Evolutionary conservation across 2,888 invertebrate genomes (phyloP).

Genomic region (Dascillus cervinus): DNA sequence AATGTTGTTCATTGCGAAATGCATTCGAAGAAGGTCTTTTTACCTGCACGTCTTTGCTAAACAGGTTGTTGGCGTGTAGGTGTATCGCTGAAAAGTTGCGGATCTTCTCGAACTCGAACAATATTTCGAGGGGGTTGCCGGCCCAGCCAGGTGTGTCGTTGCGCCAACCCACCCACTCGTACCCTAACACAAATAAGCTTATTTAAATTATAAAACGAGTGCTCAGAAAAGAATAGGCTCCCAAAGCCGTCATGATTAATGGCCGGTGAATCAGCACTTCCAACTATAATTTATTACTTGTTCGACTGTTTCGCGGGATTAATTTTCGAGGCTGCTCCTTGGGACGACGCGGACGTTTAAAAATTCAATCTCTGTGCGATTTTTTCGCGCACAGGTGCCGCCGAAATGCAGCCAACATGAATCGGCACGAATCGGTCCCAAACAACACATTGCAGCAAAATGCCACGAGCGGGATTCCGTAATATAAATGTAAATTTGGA

Average conservation of each 20-base stretch:
- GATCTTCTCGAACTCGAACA: conserved; percentile 70
- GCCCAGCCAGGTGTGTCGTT: conserved; percentile 56
- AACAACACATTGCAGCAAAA: conserved; percentile 25
- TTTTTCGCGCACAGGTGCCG: not conserved
- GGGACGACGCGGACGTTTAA: conserved; percentile 17
- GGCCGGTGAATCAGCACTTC: conserved; percentile 28
- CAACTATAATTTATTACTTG: conserved; percentile 26
- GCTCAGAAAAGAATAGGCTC: conserved; percentile 10
- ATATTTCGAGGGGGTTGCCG: conserved; percentile 61
- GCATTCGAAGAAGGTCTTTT: too few species aligned
- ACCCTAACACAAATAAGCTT: conserved; percentile 44
- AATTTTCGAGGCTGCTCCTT: conserved; percentile 18
- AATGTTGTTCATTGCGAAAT: too few species aligned
- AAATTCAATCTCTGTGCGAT: too few species aligned
- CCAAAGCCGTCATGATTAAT: conserved; percentile 26
- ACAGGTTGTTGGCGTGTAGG: conserved; percentile 70
- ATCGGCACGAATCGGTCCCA: conserved; percentile 26
- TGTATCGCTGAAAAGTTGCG: conserved; percentile 69
- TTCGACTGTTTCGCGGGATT: conserved; percentile 15
- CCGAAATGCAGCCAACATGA: conserved; percentile 26
- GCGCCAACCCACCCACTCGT: conserved; percentile 81
- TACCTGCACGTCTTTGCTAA: conserved; percentile 68
- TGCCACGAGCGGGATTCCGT: conserved; percentile 21
- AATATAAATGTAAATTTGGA: conserved; percentile 35
- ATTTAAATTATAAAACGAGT: conserved; percentile 8